Evolutionary conservation across 1,140 invertebrate species (phyloP), one percentile per base, ranked within the genome.

Genomic region (Drosophila simulans): DNA sequence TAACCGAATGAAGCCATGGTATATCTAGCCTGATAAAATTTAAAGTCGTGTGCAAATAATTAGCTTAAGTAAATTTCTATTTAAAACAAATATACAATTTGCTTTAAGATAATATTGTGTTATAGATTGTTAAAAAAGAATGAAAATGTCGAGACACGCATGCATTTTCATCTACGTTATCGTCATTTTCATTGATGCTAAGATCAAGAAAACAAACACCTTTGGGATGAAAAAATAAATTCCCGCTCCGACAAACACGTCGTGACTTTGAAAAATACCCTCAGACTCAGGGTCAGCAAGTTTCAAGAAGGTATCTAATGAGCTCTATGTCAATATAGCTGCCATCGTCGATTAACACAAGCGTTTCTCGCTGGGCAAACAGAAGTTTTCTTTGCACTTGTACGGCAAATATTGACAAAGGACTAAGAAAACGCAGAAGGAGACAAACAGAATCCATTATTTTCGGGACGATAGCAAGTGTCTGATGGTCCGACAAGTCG

Each of bases 401-500:
- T 71, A 73, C 40, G 43, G 43, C 49, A 74, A 74, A 74, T 73
- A 74, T 74, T 74, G 49, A 73, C 57, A 73, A 37, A 74, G 69
- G 71, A 74, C 71, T 55, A 63, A 39, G 51, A 51, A 74, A 74
- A 74, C 68, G 53, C 42, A 51, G 53, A 39, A n/a, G 45, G 37
- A 60, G 69, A 52, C 56, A 72, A 72, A 59, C 69, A 72, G 37
- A 59, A 53, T 5, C 43, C 45, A 70, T 46, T 63, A 43, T 51
- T 73, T 40, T 43, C n/a, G 43, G 27, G 39, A 45, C 58, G 69
- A 63, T 63, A 73, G 57, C 71, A 74, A 74, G 69, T 74, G 60
- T 37, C 51, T 55, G 63, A 17, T 20, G 49, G 49, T 52, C 43
- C 45, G 39, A 39, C 64, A 72, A 73, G 58, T 74, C 57, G 51